A percentile compares a stretch with the other conserved stretches of the same genome.
Conservation (phyloP, 2,797 vertebrate species). For the Pteropus rufus region DNA sequence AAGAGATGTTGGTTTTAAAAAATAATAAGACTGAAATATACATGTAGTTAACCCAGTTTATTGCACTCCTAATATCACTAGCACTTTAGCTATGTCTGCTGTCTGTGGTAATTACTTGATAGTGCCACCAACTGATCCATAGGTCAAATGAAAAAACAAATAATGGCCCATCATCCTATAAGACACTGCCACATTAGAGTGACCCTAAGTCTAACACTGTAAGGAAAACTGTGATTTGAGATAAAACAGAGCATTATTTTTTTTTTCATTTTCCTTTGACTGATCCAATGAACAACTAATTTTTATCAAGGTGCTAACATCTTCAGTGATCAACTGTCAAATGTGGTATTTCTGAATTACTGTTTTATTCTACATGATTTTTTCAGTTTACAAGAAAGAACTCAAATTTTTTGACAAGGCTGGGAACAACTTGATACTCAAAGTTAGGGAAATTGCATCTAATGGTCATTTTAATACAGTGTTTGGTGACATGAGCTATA, state of each 20-base stretch:
- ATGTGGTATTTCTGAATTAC: background rate
- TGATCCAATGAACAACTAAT: background rate
- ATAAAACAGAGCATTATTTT: background rate
- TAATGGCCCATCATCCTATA: background rate
- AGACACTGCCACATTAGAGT: background rate
- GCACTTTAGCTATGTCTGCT: constrained; percentile 17
- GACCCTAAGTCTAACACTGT: constrained; percentile 32
- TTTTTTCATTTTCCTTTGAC: background rate
- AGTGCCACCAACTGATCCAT: background rate
- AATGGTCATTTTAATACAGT: background rate
- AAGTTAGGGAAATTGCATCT: background rate
- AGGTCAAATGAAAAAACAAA: background rate
- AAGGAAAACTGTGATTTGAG: constrained; percentile 44
- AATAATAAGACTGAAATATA: background rate
- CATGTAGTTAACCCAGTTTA: background rate
- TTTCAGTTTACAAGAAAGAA: background rate
- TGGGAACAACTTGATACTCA: background rate
- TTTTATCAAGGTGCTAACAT: constrained; percentile 52
- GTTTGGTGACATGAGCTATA: background rate
- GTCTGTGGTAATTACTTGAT: background rate
- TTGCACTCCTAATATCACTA: background rate
- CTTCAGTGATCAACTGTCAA: background rate
- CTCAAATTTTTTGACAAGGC: background rate
- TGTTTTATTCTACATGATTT: background rate
- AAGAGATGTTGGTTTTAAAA: background rate